A percentile compares a stretch with the other conserved stretches of the same genome.
Evolutionary conservation across 2,113 vertebrate genomes (phyloP).

Genomic region (Columba livia): DNA sequence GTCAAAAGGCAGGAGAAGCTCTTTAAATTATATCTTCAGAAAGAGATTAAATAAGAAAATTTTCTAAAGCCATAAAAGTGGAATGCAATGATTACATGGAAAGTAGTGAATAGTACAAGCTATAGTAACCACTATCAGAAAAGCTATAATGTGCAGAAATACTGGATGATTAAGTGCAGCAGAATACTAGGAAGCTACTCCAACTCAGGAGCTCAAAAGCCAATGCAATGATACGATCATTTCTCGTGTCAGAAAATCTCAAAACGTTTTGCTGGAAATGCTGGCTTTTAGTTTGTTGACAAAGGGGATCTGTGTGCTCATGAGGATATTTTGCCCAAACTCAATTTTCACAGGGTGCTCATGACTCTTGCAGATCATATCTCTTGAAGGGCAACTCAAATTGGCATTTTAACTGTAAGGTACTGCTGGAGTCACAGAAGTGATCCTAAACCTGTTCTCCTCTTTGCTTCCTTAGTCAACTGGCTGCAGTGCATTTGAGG

Average conservation of each 20-base stretch:
- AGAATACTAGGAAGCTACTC: not conserved
- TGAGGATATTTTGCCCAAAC: not conserved
- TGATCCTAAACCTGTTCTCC: not conserved
- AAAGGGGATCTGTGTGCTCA: not conserved
- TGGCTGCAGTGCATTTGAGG: not conserved
- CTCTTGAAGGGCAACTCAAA: not conserved
- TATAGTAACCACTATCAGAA: not conserved
- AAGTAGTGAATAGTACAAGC: not conserved
- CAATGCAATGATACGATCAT: rapidly evolving
- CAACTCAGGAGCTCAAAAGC: not conserved
- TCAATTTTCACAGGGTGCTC: not conserved
- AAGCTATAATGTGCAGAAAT: not conserved
- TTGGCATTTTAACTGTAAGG: not conserved
- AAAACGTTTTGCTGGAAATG: not conserved
- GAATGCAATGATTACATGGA: not conserved
- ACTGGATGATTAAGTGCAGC: not conserved
- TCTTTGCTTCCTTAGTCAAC: not conserved
- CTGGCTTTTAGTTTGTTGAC: not conserved
- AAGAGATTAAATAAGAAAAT: not conserved
- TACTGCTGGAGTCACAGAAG: not conserved
- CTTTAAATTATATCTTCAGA: not conserved
- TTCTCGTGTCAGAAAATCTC: not conserved
- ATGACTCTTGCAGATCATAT: not conserved
- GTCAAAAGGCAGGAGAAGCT: not conserved
- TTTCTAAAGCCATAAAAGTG: not conserved